phyloP scores from a whole-genome alignment of 2,113 vertebrate species.

The Sminthopsis crassicaudata region DNA sequence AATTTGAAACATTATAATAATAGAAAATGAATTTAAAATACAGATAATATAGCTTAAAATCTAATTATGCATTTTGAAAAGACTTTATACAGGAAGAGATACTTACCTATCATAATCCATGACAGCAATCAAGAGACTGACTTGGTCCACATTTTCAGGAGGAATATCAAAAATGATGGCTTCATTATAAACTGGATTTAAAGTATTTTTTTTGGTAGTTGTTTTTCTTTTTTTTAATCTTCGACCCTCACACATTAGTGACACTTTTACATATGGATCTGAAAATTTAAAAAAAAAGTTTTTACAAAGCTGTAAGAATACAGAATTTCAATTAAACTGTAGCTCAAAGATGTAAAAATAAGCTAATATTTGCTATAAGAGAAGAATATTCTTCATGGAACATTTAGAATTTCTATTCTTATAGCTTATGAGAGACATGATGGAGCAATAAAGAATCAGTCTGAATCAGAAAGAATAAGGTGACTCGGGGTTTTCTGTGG shows the following conservation, averaged over 20 bases:
- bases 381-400: not conserved
- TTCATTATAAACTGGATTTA: conserved; percentile 97
- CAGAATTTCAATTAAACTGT: not conserved
- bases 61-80: too few species aligned
- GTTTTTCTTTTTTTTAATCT: conserved; percentile 97
- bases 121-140: conserved; percentile 97
- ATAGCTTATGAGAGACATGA: not conserved
- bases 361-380: conserved; percentile 11
- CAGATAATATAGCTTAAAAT: not conserved
- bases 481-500: too few species aligned
- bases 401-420: not conserved
- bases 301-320: conserved; percentile 13
- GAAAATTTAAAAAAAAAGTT: conserved; percentile 35
- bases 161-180: conserved; percentile 99
- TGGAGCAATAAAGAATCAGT: not conserved
- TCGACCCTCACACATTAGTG: conserved; percentile 95
- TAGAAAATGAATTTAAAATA: not conserved
- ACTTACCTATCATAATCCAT: conserved; percentile 98
- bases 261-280: conserved; percentile 99
- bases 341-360: not conserved
- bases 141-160: conserved; percentile 98
- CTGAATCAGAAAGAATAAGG: not conserved
- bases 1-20: not conserved
- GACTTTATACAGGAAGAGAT: not conserved
- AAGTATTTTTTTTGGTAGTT: conserved; percentile 95